Evolutionary conservation across 2,113 vertebrate species (phyloP), one percentile per base, ranked within the genome.

Genomic region (Eurypyga helias): DNA sequence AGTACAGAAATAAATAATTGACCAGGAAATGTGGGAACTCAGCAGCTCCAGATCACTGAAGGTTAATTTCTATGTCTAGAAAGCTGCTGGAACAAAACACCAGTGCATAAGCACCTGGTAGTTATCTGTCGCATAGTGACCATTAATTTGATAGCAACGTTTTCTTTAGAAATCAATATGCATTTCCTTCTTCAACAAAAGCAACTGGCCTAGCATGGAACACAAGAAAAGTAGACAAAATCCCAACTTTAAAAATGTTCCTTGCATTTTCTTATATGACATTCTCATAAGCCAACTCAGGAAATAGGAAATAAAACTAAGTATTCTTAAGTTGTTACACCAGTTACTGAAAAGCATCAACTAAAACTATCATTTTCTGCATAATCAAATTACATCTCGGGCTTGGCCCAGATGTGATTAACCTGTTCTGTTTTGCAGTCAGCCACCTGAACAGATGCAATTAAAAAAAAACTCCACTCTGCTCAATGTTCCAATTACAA

Each of bases 1-100:
- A 84, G 25, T 34, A 70, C 2, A 41, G 51, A 94, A 93, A 83
- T 29, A 36, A 14, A 82, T 51, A 60, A 45, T 3, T 16, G 29
- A 79, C 33, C 0, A 0, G 52, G 41, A 73, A 69, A 91, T 1
- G 0, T 1, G 20, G 29, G 51, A 76, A 33, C 29, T 46, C 46
- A n/a, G 61, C 19, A 90, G n/a, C 29, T 69, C 49, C 46, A 45
- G 13, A 67, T 4, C 38, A 90, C 17, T 4, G 1, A 43, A 79
- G 14, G 28, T 24, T 64, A 16, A 84, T 18, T 52, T 81, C 51
- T 62, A 2, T 10, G 45, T 54, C 70, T 58, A 21, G 34, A 92
- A 88, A 79, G 49, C 33, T 31, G 17, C 38, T 76, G 62, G 61
- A 88, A 86, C 48, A 86, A 72, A 83, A 21, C 36, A 86, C 4